Evolutionary conservation across 1,140 invertebrate genomes (phyloP), one percentile per base, ranked within the genome.

Genomic region (Drosophila gunungcola): DNA sequence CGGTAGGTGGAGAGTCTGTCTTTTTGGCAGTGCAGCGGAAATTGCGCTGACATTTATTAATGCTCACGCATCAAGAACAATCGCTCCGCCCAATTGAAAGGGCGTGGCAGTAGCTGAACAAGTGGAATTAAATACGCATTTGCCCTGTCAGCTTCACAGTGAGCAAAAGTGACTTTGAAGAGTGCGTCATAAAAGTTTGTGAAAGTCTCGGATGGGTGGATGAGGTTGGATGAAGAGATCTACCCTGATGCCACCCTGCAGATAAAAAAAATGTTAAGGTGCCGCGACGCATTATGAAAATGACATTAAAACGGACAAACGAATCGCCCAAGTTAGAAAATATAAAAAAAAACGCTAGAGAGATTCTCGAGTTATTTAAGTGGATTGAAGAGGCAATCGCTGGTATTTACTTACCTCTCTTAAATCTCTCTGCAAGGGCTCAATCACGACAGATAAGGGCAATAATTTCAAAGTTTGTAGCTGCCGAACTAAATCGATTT

Each of bases 61-160:
- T 89, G 83, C 62, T 65, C 82, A 79, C 82, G 75, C 83, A 82
- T 72, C 61, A 76, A 68, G 70, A 83, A 77, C 61, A 74, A 64
- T 49, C 54, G 54, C 49, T 49, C 12, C 63, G 55, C 53, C 36
- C 60, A 67, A 61, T 43, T n/a, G n/a, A 11, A 41, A 54, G 73
- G 78, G 81, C 78, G 74, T 85, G 82, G 73, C 58, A 69, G 29
- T 38, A 57, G 57, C 45, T 63, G 61, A 57, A 72, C 62, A 78
- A 83, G 80, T 67, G 83, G 75, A 79, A 86, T 88, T 88, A 88
- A 88, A 89, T 83, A 89, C 79, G 67, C 83, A 88, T 88, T 88
- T 88, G 63, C 83, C 72, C 49, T 78, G 83, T 80, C 83, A 88
- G 83, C 70, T 89, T 46, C 61, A 29, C 38, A 52, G 46, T 46